Evolutionary conservation across 2,113 vertebrate species (phyloP).

Genomic region (Procavia capensis): DNA sequence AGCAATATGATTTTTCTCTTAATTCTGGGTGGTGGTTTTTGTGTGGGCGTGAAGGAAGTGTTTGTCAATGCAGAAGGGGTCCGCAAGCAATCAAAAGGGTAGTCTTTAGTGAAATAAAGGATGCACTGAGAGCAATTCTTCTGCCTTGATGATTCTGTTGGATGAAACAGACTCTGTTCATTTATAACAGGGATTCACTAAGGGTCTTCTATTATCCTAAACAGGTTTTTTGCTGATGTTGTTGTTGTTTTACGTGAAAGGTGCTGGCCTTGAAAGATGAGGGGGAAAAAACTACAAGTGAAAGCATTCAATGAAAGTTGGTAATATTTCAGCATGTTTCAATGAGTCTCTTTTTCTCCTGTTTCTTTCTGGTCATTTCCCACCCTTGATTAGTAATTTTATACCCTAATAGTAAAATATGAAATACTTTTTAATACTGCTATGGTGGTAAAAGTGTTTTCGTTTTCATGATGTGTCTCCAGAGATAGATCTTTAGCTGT

Average conservation of each 20-base stretch:
- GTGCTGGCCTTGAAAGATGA: slow-evolving; percentile 35
- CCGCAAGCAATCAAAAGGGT: slow-evolving; percentile 4
- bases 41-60: not conserved
- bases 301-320: slow-evolving; percentile 45
- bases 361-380: slow-evolving; percentile 72
- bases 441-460: slow-evolving; percentile 79
- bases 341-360: slow-evolving; percentile 62
- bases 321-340: slow-evolving; percentile 61
- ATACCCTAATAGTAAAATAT: slow-evolving; percentile 75
- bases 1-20: not conserved
- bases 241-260: slow-evolving; percentile 32
- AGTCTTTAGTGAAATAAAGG: slow-evolving; percentile 38
- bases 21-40: not conserved
- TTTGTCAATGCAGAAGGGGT: not conserved
- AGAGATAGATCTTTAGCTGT: slow-evolving; percentile 80
- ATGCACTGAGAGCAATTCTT: slow-evolving; percentile 25
- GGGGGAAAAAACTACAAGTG: not conserved
- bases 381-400: slow-evolving; percentile 76
- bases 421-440: slow-evolving; percentile 74
- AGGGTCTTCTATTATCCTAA: slow-evolving; percentile 40
- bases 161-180: not conserved
- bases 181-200: slow-evolving; percentile 16
- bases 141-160: slow-evolving; percentile 5
- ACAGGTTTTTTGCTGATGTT: slow-evolving; percentile 44
- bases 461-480: slow-evolving; percentile 71